Base-by-base conservation (phyloP, 2,797 vertebrate genomes). In the Catharus ustulatus region DNA sequence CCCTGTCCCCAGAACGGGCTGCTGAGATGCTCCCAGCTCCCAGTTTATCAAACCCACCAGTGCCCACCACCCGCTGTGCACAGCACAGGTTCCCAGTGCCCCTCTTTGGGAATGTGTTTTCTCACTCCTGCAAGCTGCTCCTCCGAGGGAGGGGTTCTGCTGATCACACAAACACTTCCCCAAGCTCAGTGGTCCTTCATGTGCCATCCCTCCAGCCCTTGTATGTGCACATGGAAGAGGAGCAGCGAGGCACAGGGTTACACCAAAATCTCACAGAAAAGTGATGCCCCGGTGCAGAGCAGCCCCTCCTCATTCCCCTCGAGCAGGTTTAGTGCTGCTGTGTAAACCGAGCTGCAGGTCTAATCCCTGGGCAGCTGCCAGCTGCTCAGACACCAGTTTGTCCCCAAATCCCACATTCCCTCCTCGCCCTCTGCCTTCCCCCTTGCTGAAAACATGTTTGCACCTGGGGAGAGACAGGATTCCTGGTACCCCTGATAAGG, bases 1-100 rank as follows among this genome's bases (percentile, higher is more conserved):
- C 29, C 19, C 34, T 20, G 2, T 2, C 11, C 26, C 57, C 3
- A 7, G 11, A 74, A 23, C 15, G 5, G 32, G 17, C 68, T 69
- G 64, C 67, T 52, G 61, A 52, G 54, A 29, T 40, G 40, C 13
- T 40, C 40, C 40, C 40, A 82, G 76, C 18, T 77, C 55, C 40
- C 32, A 9, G 59, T 48, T 57, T 16, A 73, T 22, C 49, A 57
- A 45, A 6, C 27, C 3, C 45, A 14, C 16, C 14, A 6, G 1
- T 2, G 4, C 51, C 12, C n/a, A 8, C 2, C 21, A 7, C 5
- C 19, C 4, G 0, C 11, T 26, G 32, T 32, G 59, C 43, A 21
- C 1, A 12, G 67, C 7, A 5, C 32, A 77, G 34, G 5, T 6
- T 76, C 32, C 38, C 55, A 27, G 32, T 19, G n/a, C 22, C 38